A percentile compares a stretch with the other conserved stretches of the same genome.
These are phyloP conservation scores for Pristiophorus japonicus DNA, from an alignment of 2,113 vertebrate genomes.

Conservation along the genomic window DNA sequence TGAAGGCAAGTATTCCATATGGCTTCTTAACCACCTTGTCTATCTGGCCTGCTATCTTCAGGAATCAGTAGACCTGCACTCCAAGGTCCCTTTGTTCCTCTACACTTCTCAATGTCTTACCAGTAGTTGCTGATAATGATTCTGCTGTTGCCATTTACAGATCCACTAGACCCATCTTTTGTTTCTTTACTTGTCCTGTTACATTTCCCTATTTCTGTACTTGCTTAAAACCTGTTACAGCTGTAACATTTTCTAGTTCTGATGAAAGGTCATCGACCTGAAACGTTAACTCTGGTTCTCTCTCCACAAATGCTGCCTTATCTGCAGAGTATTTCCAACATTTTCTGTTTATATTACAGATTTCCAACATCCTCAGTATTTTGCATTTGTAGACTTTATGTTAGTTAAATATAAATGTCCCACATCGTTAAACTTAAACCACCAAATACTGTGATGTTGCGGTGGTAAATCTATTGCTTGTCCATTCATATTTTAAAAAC, in stretches of 20 bases:
- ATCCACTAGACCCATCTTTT: not conserved
- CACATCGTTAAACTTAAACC: not conserved
- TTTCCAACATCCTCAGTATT: not conserved
- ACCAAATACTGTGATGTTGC: not conserved
- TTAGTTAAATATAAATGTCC: not conserved
- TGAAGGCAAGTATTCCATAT: too few relatives aligned
- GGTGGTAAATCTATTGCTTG: not conserved
- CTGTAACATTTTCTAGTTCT: too few relatives aligned
- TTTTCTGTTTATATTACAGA: not conserved
- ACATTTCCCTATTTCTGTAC: not conserved
- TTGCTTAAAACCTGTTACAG: not conserved
- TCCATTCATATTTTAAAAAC: not conserved
- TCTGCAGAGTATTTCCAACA: not conserved
- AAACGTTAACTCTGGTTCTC: not conserved
- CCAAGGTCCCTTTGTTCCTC: too few relatives aligned
- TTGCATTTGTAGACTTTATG: not conserved
- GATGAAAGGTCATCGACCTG: too few relatives aligned
- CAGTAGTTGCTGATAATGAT: not conserved
- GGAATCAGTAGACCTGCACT: too few relatives aligned
- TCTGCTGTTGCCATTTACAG: not conserved
- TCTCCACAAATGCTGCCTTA: not conserved
- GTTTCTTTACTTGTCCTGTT: too few relatives aligned
- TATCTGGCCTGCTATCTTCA: too few relatives aligned
- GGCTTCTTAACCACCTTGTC: too few relatives aligned
- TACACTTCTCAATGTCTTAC: too few relatives aligned